phyloP scores from a whole-genome alignment of 2,888 invertebrate genomes.

The Parnassius mnemosyne region DNA sequence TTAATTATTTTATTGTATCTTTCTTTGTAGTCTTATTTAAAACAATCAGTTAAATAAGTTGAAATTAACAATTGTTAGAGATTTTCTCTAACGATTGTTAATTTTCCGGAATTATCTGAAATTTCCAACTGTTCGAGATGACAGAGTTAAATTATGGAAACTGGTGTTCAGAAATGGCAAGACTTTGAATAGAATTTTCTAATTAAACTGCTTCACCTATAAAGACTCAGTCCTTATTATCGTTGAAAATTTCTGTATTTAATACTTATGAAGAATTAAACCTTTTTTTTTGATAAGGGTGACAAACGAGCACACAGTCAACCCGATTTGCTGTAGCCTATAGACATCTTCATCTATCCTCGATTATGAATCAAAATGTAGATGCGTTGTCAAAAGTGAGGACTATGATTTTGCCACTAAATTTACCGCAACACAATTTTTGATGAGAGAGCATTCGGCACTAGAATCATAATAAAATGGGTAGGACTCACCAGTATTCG shows the following conservation, averaged over 20 bases:
- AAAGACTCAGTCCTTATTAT: constrained; percentile 27
- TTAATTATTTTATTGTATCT: neutral
- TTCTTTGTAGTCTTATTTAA: neutral
- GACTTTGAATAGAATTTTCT: constrained; percentile 36
- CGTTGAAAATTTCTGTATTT: constrained; percentile 32
- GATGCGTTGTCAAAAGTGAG: too few species aligned
- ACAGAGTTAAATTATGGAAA: constrained; percentile 34
- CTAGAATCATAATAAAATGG: too few species aligned
- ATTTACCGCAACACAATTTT: too few species aligned
- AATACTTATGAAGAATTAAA: constrained; percentile 31
- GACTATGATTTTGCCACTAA: too few species aligned
- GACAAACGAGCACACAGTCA: too few species aligned
- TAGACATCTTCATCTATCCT: too few species aligned
- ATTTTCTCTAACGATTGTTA: constrained; percentile 25
- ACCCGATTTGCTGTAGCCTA: too few species aligned
- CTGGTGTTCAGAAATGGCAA: constrained; percentile 32
- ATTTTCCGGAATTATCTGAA: constrained; percentile 29
- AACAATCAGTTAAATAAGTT: neutral
- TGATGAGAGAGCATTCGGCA: too few species aligned
- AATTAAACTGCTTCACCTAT: constrained; percentile 38
- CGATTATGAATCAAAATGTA: too few species aligned
- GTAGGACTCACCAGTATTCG: too few species aligned
- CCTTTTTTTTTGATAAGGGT: neutral
- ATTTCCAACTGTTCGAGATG: constrained; percentile 31
- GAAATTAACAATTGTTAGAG: too few species aligned